A percentile compares a stretch with the other conserved stretches of the same genome.
Evolutionary conservation across 1,140 invertebrate genomes (phyloP).

Genomic region (Drosophila orena): DNA sequence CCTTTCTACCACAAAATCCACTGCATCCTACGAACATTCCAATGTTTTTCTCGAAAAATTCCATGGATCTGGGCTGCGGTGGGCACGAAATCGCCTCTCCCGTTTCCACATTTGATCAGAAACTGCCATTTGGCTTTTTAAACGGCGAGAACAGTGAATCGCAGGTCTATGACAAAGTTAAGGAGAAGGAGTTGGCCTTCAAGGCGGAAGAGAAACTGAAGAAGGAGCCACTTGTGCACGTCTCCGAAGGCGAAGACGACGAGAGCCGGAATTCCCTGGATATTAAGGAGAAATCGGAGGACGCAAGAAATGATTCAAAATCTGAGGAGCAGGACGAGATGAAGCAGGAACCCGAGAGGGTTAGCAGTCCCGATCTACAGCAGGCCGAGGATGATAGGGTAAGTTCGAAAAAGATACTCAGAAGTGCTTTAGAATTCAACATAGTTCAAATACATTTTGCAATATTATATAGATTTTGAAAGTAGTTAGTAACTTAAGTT

Average conservation of each 20-base stretch:
- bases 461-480: background rate
- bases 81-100: constrained; percentile 43
- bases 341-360: constrained; percentile 26
- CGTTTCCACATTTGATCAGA: constrained; percentile 50
- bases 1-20: constrained; percentile 77
- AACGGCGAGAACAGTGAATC: constrained; percentile 6
- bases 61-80: constrained; percentile 60
- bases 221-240: constrained; percentile 25
- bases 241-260: constrained; percentile 52
- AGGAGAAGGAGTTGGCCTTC: constrained; percentile 2
- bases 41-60: constrained; percentile 86
- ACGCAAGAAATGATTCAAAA: constrained; percentile 12
- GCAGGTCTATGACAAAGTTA: constrained; percentile 6
- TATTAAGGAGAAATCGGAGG: background rate
- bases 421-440: too few relatives aligned
- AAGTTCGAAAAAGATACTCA: constrained; percentile 14
- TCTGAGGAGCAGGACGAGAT: constrained; percentile 8
- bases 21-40: constrained; percentile 85
- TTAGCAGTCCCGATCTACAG: constrained; percentile 27
- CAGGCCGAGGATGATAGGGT: constrained; percentile 70
- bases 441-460: background rate
- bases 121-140: constrained; percentile 47
- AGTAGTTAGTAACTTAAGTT: background rate
- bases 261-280: constrained; percentile 20
- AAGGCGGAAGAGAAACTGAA: constrained; percentile 42